A percentile compares a stretch with the other conserved stretches of the same genome.
These are phyloP conservation scores for Clarias platycephalus DNA, from an alignment of 2,797 vertebrate genomes.

Conservation along the genomic window DNA sequence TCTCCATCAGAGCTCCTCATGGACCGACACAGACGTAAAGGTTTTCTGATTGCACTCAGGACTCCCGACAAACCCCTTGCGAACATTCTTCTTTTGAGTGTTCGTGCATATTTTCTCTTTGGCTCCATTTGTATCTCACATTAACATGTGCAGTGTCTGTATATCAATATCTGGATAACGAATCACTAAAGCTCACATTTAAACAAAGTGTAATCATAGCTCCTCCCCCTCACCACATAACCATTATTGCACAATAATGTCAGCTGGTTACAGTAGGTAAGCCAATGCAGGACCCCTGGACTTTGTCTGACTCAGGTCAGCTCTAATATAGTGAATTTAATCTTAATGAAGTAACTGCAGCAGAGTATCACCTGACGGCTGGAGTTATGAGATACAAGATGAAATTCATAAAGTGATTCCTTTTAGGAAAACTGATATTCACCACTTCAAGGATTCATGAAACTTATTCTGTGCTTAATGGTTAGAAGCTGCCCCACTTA, in stretches of 20 bases:
- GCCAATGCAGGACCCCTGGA: neutral
- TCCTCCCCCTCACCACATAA: neutral
- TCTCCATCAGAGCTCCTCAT: conserved; percentile 29
- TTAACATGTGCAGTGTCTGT: conserved; percentile 6
- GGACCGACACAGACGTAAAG: conserved; percentile 18
- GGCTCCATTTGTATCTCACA: conserved; percentile 22
- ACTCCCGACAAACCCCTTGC: conserved; percentile 29
- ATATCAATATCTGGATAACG: neutral
- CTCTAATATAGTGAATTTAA: neutral
- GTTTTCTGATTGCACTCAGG: conserved; percentile 25
- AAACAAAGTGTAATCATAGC: neutral
- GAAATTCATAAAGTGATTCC: neutral
- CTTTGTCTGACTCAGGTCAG: neutral
- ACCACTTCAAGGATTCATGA: neutral
- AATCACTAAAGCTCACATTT: neutral
- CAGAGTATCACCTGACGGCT: neutral
- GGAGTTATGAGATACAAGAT: neutral
- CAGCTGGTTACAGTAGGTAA: neutral
- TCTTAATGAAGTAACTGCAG: neutral
- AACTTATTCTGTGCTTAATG: neutral
- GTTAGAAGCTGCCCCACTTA: neutral
- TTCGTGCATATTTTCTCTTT: neutral
- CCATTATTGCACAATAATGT: neutral
- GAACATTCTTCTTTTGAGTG: conserved; percentile 12
- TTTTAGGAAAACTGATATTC: neutral